Conservation (phyloP, 2,797 vertebrate species). For the Clamator glandarius region DNA sequence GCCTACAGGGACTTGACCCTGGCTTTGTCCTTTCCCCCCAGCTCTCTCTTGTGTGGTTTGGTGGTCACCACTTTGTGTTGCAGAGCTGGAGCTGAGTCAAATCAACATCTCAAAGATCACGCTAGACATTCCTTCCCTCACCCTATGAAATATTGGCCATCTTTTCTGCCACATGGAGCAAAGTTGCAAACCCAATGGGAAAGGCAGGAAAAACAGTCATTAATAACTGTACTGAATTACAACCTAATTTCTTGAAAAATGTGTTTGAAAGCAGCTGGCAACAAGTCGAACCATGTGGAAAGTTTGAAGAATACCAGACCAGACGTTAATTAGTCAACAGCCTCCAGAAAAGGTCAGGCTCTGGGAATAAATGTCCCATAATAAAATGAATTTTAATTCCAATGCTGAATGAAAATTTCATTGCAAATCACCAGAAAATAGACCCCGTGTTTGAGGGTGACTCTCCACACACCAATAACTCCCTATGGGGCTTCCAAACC, state of each 20-base stretch:
- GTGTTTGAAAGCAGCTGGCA: constrained; percentile 67
- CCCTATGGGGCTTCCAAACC: not conserved
- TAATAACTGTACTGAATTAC: constrained; percentile 68
- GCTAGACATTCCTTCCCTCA: constrained; percentile 33
- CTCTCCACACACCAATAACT: not conserved
- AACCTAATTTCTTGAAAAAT: constrained; percentile 67
- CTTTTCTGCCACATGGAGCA: constrained; percentile 36
- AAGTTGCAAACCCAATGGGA: constrained; percentile 60
- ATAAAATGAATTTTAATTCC: constrained; percentile 59
- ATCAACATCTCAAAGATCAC: not conserved
- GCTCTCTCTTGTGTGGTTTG: not conserved
- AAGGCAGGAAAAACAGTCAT: constrained; percentile 57
- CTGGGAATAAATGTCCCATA: constrained; percentile 66
- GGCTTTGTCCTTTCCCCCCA: not conserved
- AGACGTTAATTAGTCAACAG: constrained; percentile 70
- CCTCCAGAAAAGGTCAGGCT: constrained; percentile 60
- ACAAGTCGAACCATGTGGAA: constrained; percentile 58
- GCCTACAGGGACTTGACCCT: not conserved
- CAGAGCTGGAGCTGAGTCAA: not conserved
- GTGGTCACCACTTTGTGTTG: not conserved
- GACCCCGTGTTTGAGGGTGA: not conserved
- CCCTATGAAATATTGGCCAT: constrained; percentile 20
- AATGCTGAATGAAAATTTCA: constrained; percentile 38
- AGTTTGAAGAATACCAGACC: constrained; percentile 71
- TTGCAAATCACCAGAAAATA: constrained; percentile 16